A percentile compares a stretch with the other conserved stretches of the same genome.
Evolutionary conservation across 1,140 invertebrate genomes (phyloP).

Genomic region (Galendromus occidentalis): DNA sequence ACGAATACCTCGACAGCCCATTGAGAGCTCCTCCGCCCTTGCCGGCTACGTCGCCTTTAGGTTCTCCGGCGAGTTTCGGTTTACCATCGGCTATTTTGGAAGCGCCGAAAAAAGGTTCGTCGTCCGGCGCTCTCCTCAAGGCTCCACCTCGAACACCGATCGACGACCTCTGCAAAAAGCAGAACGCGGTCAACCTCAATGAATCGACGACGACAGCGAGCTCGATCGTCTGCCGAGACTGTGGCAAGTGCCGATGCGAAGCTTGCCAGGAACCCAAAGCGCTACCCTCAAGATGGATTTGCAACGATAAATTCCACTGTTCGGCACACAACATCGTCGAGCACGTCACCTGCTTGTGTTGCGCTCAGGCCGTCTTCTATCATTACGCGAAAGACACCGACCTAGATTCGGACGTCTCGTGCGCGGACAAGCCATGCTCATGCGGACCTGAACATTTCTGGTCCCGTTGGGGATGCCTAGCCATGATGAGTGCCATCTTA

Average conservation of each 20-base stretch:
- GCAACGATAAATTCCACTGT: constrained; percentile 60
- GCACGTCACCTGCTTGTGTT: constrained; percentile 73
- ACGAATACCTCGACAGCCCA: constrained; percentile 68
- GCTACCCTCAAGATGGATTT: constrained; percentile 65
- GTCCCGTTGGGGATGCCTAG: constrained; percentile 62
- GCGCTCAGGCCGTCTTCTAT: constrained; percentile 75
- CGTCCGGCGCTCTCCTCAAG: neutral
- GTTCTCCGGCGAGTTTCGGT: neutral
- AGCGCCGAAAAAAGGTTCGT: constrained; percentile 9
- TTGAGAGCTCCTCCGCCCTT: constrained; percentile 28
- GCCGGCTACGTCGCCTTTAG: neutral
- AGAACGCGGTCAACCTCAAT: constrained; percentile 6
- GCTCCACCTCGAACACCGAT: constrained; percentile 11
- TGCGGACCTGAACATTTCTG: constrained; percentile 46
- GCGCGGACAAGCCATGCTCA: constrained; percentile 65
- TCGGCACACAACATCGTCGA: constrained; percentile 65
- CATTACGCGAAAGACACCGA: constrained; percentile 56
- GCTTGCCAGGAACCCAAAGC: constrained; percentile 60
- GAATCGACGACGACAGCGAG: constrained; percentile 19
- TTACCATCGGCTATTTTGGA: neutral
- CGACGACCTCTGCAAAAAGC: neutral
- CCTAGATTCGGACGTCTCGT: constrained; percentile 43
- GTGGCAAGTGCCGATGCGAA: constrained; percentile 63
- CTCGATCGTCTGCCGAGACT: constrained; percentile 59
- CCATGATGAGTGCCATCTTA: constrained; percentile 49